Base-by-base conservation (phyloP, 2,888 invertebrate species). In the Clitarchus hookeri region DNA sequence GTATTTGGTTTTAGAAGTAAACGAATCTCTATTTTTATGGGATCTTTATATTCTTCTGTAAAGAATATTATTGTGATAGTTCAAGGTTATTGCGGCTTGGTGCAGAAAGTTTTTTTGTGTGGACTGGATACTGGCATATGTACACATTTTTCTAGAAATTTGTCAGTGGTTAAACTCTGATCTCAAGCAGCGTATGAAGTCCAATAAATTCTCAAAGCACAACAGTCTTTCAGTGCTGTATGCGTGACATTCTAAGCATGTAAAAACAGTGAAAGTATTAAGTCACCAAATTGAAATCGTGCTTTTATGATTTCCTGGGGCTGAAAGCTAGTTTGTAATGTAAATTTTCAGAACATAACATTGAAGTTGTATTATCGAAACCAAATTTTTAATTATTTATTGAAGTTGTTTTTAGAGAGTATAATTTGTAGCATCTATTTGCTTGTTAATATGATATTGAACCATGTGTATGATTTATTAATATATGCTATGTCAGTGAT, bases 351-450 rank as follows among this genome's bases (percentile, higher is more conserved):
- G 65, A 65, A 65, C 65, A 65, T 8, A 65, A n/a, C 8, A 65
- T 65, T 65, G 19, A 65, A 65, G 65, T 86, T 84, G 87, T 87
- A 87, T 85, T 84, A 85, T 84, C 27, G 84, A 84, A 83, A 84
- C 80, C 85, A 85, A 87, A 85, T 85, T 85, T 84, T 85, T 87
- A n/a, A n/a, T 65, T 65, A 65, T 65, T 65, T 65, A 65, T 65
- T 65, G 65, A 65, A 65, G 19, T 65, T 65, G 65, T 65, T n/a
- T 65, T 65, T n/a, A 65, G 65, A 23, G 23, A 65, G n/a, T 65
- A n/a, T 65, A 23, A 23, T 65, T 65, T 65, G 8, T 65, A 65
- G 65, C 65, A 65, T 65, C 65, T 44, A 23, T 80, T 44, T 85
- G 44, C 85, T 80, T 65, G 80, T 85, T 85, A 44, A 85, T 85